Conservation (phyloP, 2,888 invertebrate species). For the Meiosimyza decipiens region DNA sequence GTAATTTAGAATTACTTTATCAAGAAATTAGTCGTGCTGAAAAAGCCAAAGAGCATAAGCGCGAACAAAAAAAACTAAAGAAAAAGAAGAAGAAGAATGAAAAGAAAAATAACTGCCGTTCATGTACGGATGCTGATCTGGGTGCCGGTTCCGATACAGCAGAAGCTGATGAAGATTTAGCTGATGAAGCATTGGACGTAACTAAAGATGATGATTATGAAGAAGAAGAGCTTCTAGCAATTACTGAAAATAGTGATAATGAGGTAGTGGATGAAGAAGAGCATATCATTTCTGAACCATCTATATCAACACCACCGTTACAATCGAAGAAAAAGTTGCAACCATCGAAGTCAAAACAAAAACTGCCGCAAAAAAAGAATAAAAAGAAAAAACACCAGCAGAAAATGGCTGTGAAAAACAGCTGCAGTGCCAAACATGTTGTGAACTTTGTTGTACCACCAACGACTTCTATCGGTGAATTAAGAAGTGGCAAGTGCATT, state of each 20-base stretch:
- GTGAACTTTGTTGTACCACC: neutral
- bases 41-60: constrained; percentile 83
- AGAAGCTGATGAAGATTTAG: constrained; percentile 53
- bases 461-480: constrained; percentile 26
- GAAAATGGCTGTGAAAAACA: neutral
- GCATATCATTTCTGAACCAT: constrained; percentile 7
- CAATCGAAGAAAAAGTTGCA: constrained; percentile 55
- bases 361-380: constrained; percentile 52
- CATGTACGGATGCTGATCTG: constrained; percentile 38
- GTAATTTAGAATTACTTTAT: constrained; percentile 87
- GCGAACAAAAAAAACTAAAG: constrained; percentile 88
- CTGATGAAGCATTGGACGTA: constrained; percentile 58
- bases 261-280: constrained; percentile 40
- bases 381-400: constrained; percentile 36
- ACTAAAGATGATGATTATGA: constrained; percentile 38
- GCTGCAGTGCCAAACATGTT: constrained; percentile 20
- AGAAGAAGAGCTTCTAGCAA: constrained; percentile 36
- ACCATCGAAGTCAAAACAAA: constrained; percentile 48
- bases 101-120: constrained; percentile 61
- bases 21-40: constrained; percentile 90
- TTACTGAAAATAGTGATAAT: constrained; percentile 23
- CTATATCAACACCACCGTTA: constrained; percentile 20
- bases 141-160: constrained; percentile 65
- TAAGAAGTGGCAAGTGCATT: constrained; percentile 52
- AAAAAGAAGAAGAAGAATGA: constrained; percentile 78